Evolutionary conservation across 2,797 vertebrate genomes (phyloP), one percentile per base, ranked within the genome.

Genomic region (Champsocephalus esox): DNA sequence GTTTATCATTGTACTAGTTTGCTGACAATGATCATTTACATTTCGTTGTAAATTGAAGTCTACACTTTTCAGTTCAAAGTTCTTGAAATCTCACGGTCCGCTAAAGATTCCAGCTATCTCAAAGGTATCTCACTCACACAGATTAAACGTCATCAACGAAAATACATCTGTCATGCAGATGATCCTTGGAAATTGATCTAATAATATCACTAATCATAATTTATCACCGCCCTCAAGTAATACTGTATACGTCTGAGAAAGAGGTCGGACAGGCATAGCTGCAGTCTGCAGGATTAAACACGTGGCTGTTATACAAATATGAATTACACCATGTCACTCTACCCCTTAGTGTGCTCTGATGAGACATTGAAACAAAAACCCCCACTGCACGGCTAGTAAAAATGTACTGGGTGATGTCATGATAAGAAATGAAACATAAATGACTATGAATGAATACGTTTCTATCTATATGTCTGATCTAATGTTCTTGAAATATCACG

Each of bases 341-440:
- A 28, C 4, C 28, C 28, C 28, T 28, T 28, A 66, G 46, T 28
- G 41, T 48, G 50, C 6, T 66, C 43, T 46, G 46, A 34, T 75
- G 51, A 70, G 49, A 62, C 4, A 5, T 28, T 28, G 28, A 28
- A 75, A 71, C 61, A 67, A 13, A 64, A 56, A 3, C 41, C 49
- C 54, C 73, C 55, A 46, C 51, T 68, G 21, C 44, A 38, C 32
- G 41, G 45, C 44, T 73, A 24, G 77, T 79, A 67, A 65, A 75
- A 48, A 46, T 28, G n/a, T 46, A 56, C 13, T 38, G 12, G 2
- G 4, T 41, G 13, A 41, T 44, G n/a, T 50, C 16, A 38, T 65
- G 10, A 70, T 24, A 7, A n/a, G 14, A 12, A 51, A 17, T 10
- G 19, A n/a, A 55, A 32, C 7, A 28, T 6, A 17, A 50, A 12